Base-by-base conservation (phyloP, 2,113 vertebrate species). In the Tauraco erythrolophus region DNA sequence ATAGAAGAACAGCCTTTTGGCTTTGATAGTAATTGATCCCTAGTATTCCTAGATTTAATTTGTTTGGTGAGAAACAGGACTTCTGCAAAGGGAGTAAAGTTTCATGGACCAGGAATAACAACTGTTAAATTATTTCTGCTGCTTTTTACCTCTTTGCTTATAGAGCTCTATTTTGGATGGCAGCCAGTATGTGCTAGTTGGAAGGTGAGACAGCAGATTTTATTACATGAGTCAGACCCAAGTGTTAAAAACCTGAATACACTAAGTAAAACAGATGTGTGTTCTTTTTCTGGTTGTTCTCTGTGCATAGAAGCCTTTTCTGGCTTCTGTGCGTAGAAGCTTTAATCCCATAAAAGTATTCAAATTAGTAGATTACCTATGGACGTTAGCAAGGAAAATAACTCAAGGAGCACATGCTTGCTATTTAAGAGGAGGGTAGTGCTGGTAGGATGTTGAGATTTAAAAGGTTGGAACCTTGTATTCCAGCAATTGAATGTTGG, bases 161-260 rank as follows among this genome's bases (percentile, higher is more conserved):
- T 19, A 61, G 54, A 88, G 57, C 22, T 83, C 10, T 69, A 0
- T 61, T 80, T 72, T 95, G 93, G 61, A 50, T 80, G 50, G 45
- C 54, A 95, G 92, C 70, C 90, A 92, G 62, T 0, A 0, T 76
- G 14, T 71, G 54, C 61, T 83, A 69, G 46, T 74, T 97, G 88
- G 88, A 83, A 95, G 92, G 90, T 93, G 81, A 85, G 90, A n/a
- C 69, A 91, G 64, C 66, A 65, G 41, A n/a, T 89, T 92, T 90
- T 92, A 35, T 64, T 84, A 57, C 58, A 57, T 91, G 77, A 93
- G 69, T 94, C 74, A 65, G 39, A 85, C 65, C 66, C 51, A 48
- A 83, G n/a, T 64, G 70, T 62, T 81, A 81, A 81, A 95, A 94
- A 64, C 33, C 14, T 82, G 39, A 78, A 43, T 43, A 46, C 4